Base-by-base conservation (phyloP, 2,797 vertebrate species). In the Numenius phaeopus region DNA sequence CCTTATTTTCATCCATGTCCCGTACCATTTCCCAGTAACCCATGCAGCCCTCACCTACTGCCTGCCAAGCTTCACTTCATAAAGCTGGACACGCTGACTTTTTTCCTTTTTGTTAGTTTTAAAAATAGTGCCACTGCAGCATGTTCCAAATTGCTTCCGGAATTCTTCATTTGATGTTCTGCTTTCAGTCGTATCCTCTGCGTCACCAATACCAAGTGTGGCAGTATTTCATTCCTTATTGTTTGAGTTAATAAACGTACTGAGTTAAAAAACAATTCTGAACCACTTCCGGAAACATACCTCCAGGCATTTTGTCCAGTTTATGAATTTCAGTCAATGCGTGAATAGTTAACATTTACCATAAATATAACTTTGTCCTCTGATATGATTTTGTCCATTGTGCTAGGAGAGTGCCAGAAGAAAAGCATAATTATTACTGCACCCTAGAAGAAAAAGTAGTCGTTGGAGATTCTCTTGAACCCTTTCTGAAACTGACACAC, bases 291-390 rank as follows among this genome's bases (percentile, higher is more conserved):
- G 54, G 15, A 76, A 90, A 82, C 30, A 32, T 8, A 62, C 18
- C 73, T 95, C 44, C 58, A 94, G 77, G 82, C 55, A 55, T 86
- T 90, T 67, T 52, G 40, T 80, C 54, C 62, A 66, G n/a, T 64
- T 90, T 88, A 89, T 75, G 69, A 94, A 92, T 83, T 95, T 70
- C 79, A 94, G 70, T 87, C 87, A 84, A 82, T 59, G 54, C 32
- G 75, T 71, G 83, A 95, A 94, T 61, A 94, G 77, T 89, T 96
- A 92, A 62, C 66, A 71, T 88, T 81, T 94, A 78, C 47, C 52
- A 37, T 88, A 83, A 91, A 72, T 57, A 75, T 18, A 84, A 54
- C 54, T 89, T 83, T 86, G 46, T 77, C 58, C 46, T 87, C 30
- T 86, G 83, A 86, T 62, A 59, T 4, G 6, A 87, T 87, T 90